phyloP scores from a whole-genome alignment of 2,888 invertebrate genomes.

The Fabriciana adippe region DNA sequence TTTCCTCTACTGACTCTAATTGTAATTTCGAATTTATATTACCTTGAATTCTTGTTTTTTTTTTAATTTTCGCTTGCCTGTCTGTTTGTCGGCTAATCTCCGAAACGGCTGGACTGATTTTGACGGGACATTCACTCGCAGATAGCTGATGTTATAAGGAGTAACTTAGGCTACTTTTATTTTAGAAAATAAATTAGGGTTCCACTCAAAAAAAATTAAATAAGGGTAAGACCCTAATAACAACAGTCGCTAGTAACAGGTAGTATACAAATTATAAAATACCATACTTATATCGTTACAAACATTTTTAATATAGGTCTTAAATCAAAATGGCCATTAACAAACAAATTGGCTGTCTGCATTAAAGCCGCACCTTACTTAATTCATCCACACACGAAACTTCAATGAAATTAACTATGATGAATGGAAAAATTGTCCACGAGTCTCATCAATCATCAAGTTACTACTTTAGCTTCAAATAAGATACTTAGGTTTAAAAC shows the following conservation, averaged over 20 bases:
- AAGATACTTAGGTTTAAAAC: neutral
- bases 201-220: too few species aligned
- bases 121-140: too few species aligned
- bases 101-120: too few species aligned
- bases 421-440: conserved; percentile 75
- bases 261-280: too few species aligned
- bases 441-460: conserved; percentile 71
- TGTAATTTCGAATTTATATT: too few species aligned
- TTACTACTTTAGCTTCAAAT: conserved; percentile 36
- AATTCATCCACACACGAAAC: conserved; percentile 67
- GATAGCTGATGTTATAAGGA: neutral
- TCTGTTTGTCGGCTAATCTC: too few species aligned
- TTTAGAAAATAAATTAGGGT: too few species aligned
- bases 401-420: conserved; percentile 80
- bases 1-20: conserved; percentile 51
- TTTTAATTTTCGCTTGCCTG: too few species aligned
- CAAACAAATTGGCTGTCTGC: conserved; percentile 53
- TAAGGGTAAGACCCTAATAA: too few species aligned
- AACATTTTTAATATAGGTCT: conserved; percentile 22
- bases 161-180: too few species aligned
- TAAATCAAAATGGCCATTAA: conserved; percentile 50
- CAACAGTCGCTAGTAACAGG: too few species aligned
- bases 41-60: too few species aligned
- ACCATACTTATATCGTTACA: neutral
- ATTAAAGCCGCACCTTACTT: conserved; percentile 53